Conservation (phyloP, 2,113 vertebrate species). For the Labeo catla region DNA sequence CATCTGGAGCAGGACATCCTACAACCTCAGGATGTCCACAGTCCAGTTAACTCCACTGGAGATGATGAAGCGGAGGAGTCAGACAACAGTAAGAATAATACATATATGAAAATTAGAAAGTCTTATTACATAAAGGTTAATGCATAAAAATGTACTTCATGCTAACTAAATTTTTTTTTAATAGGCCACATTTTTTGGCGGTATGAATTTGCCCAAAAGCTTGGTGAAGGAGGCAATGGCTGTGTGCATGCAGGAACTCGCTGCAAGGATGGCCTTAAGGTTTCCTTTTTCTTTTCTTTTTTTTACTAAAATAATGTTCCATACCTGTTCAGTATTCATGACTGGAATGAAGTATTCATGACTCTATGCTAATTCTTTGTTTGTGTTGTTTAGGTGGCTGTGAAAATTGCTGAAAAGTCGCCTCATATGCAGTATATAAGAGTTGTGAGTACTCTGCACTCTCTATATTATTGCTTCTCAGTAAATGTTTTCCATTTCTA, state of each 20-base stretch:
- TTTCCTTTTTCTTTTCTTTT: too few species aligned
- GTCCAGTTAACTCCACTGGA: not conserved
- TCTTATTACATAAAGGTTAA: not conserved
- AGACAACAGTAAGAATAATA: not conserved
- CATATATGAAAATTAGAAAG: not conserved
- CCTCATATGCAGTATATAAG: not conserved
- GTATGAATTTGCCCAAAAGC: not conserved
- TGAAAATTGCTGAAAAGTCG: too few species aligned
- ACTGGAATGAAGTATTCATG: not conserved
- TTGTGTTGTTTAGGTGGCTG: too few species aligned
- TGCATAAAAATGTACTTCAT: not conserved
- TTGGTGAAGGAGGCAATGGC: not conserved
- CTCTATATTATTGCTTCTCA: not conserved
- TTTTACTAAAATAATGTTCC: too few species aligned
- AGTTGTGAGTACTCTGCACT: not conserved
- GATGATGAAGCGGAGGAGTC: not conserved
- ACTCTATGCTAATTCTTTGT: too few species aligned
- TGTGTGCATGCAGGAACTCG: not conserved
- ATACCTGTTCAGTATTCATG: not conserved
- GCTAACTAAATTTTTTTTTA: not conserved
- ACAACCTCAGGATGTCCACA: not conserved
- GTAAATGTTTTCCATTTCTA: not conserved
- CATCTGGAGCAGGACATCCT: too few species aligned
- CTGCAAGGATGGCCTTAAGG: not conserved
- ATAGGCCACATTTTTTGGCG: not conserved